These are phyloP conservation scores for Tetramorium bicarinatum DNA, from an alignment of 2,888 invertebrate genomes.

Conservation along the genomic window DNA sequence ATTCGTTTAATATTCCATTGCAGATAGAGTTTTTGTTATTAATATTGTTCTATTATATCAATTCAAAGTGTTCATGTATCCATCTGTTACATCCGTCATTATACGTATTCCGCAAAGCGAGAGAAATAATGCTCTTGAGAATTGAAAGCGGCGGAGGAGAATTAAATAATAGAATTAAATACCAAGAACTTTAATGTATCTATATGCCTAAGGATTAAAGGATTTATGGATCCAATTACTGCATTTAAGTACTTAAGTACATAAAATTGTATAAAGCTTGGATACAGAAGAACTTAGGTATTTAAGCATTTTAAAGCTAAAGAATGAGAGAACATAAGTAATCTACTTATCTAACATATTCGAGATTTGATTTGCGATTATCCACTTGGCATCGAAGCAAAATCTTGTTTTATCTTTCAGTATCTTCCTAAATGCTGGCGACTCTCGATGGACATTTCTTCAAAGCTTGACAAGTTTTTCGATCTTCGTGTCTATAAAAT, in stretches of 20 bases:
- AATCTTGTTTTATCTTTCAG: constrained; percentile 65
- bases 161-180: constrained; percentile 24
- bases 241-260: not conserved
- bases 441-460: not conserved
- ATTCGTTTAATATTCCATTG: not conserved
- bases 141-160: not conserved
- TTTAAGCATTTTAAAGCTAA: constrained; percentile 3
- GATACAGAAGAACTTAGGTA: not conserved
- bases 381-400: not conserved
- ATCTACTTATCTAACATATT: constrained; percentile 28
- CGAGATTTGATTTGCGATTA: constrained; percentile 47
- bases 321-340: not conserved
- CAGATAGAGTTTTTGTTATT: not conserved
- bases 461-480: constrained; percentile 26
- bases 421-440: constrained; percentile 60
- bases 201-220: constrained; percentile 21
- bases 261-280: not conserved
- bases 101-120: not conserved
- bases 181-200: not conserved
- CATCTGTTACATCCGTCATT: not conserved
- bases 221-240: constrained; percentile 21
- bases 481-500: constrained; percentile 25
- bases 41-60: not conserved
- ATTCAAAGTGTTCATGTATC: not conserved
- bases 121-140: not conserved